These are phyloP conservation scores for Hemiscyllium ocellatum DNA, from an alignment of 2,113 vertebrate genomes.

Conservation along the genomic window DNA sequence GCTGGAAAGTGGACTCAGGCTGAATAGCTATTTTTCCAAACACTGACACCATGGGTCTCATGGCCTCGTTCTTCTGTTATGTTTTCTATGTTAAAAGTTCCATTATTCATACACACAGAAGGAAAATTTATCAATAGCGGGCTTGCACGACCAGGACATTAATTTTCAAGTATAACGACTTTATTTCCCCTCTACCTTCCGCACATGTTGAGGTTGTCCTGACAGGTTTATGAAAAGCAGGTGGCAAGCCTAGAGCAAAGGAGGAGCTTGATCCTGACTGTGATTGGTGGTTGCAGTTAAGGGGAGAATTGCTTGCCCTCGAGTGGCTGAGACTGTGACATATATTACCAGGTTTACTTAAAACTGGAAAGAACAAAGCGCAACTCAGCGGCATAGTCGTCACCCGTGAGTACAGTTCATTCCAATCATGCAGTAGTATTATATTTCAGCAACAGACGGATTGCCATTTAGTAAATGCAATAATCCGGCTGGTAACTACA, in stretches of 20 bases:
- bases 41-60: background rate
- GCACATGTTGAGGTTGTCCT: background rate
- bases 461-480: background rate
- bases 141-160: no score
- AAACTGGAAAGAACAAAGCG: background rate
- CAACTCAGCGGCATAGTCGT: background rate
- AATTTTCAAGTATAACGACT: no score
- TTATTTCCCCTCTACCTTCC: no score
- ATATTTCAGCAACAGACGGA: no score
- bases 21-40: background rate
- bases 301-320: background rate
- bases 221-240: no score
- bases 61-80: no score
- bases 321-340: background rate
- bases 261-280: background rate
- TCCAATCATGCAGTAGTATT: background rate
- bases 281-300: background rate
- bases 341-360: background rate
- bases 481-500: background rate
- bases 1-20: background rate
- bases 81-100: background rate
- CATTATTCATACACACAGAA: background rate
- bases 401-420: background rate
- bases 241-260: background rate
- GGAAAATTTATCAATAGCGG: no score